Base-by-base conservation (phyloP, 1,140 invertebrate genomes). In the Drosophila tristis region DNA sequence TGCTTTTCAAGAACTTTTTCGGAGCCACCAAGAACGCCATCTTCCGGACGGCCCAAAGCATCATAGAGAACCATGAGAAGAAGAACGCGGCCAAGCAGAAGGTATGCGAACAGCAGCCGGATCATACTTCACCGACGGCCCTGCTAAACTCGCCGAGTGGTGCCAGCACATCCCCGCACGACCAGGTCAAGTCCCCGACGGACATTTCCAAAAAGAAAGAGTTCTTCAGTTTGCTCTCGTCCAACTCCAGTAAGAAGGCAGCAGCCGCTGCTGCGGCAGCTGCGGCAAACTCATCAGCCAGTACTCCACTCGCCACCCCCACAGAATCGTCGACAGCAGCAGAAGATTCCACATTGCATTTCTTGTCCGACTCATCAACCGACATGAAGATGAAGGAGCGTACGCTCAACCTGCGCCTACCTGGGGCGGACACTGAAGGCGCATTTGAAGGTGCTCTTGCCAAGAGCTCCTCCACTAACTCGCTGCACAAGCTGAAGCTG, bases 1-100 rank as follows among this genome's bases (percentile, higher is more conserved):
- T 92, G 58, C 60, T 92, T 5, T 92, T 92, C 13, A 92, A 92
- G 50, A 92, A 90, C 44, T 92, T 92, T 55, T 92, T 92, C 48
- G 91, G 91, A 4, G 91, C 91, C 53, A 92, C 91, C 2, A 92
- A 92, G 60, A 92, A 92, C 60, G 91, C 91, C 3, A 92, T 92
- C n/a, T 92, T 92, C 49, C 91, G 91, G 23, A 92, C 91, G 8
- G 91, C 91, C 7, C 91, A 92, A 39, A 92, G 91, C 63, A 92
- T 92, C 4, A 92, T 92, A 5, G 91, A 92, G 31, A 92, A 92
- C 55, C 91, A 92, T 48, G 91, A 92, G 59, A 92, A 92, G 49
- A 92, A 92, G 60, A 92, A 91, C 72, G 90, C 91, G 2, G 82
- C 90, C 48, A 92, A 92, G 51, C 90, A 90, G 45, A 92, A 92